Conservation (phyloP, 2,888 invertebrate genomes). For the Scotopteryx bipunctaria region DNA sequence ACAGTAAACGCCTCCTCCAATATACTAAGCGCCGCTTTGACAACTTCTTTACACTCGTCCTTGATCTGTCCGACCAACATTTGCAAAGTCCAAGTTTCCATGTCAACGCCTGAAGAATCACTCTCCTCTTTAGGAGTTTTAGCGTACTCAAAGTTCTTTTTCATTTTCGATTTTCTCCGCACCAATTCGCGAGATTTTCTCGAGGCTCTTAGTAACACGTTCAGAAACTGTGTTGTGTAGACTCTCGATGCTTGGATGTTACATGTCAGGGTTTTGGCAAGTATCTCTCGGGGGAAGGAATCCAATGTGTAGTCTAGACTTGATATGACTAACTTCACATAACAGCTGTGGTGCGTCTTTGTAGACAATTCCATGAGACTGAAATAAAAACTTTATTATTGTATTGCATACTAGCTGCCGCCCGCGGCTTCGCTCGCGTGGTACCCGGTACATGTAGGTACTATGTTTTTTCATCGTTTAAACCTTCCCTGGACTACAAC, state of each 20-base stretch:
- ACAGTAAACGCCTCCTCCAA: conserved; percentile 97
- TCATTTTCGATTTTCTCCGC: conserved; percentile 69
- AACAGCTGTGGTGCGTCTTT: conserved; percentile 94
- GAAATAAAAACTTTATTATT: conserved; percentile 23
- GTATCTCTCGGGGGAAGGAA: conserved; percentile 87
- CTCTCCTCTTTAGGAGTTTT: conserved; percentile 55
- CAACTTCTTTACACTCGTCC: conserved; percentile 92
- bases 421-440: too few species aligned
- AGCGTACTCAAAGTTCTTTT: conserved; percentile 62
- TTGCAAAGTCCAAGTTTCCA: conserved; percentile 94
- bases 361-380: conserved; percentile 92
- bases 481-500: too few species aligned
- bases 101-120: conserved; percentile 78
- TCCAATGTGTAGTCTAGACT: conserved; percentile 94
- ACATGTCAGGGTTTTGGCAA: conserved; percentile 83
- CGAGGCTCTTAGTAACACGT: conserved; percentile 91
- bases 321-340: conserved; percentile 96
- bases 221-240: conserved; percentile 96
- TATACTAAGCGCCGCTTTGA: conserved; percentile 90
- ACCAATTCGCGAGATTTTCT: conserved; percentile 71
- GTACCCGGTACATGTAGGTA: too few species aligned
- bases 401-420: too few species aligned
- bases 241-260: conserved; percentile 84
- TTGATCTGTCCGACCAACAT: conserved; percentile 92
- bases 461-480: too few species aligned